A percentile compares a stretch with the other conserved stretches of the same genome.
These are phyloP conservation scores for Australoheros scitulus DNA, from an alignment of 2,113 vertebrate genomes.

Conservation along the genomic window DNA sequence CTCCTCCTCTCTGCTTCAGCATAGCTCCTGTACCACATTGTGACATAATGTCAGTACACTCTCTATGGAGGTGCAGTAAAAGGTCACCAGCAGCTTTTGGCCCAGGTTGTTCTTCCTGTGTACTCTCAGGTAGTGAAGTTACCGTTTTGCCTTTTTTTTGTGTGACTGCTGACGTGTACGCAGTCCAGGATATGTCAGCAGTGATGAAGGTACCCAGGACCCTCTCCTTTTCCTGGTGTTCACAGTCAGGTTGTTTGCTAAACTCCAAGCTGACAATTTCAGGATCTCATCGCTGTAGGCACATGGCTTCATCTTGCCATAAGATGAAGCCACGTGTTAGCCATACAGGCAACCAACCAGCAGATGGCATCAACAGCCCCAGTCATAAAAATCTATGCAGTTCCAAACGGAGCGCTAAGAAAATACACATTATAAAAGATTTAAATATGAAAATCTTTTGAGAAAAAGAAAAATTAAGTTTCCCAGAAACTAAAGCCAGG, in stretches of 20 bases:
- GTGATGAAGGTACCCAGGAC: background rate
- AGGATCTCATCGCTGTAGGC: background rate
- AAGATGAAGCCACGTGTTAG: background rate
- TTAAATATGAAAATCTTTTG: slow-evolving; percentile 4
- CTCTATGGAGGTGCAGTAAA: background rate
- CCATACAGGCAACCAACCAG: slow-evolving; percentile 15
- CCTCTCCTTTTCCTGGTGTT: background rate
- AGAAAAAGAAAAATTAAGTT: background rate
- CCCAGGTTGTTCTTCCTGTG: too few relatives aligned
- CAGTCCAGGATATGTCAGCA: background rate
- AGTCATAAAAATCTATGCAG: background rate
- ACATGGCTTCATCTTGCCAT: background rate
- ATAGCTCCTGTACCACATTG: background rate
- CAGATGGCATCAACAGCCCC: slow-evolving; percentile 41
- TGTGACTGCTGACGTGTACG: background rate
- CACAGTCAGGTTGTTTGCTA: background rate
- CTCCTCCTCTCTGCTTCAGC: background rate
- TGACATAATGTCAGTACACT: background rate
- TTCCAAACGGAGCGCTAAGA: background rate
- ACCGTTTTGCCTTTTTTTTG: background rate
- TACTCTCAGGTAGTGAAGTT: background rate
- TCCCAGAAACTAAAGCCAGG: background rate
- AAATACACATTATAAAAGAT: background rate
- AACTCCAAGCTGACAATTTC: background rate
- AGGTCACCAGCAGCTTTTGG: too few relatives aligned